Base-by-base conservation (phyloP, 2,113 vertebrate genomes). In the Varanus komodoensis region DNA sequence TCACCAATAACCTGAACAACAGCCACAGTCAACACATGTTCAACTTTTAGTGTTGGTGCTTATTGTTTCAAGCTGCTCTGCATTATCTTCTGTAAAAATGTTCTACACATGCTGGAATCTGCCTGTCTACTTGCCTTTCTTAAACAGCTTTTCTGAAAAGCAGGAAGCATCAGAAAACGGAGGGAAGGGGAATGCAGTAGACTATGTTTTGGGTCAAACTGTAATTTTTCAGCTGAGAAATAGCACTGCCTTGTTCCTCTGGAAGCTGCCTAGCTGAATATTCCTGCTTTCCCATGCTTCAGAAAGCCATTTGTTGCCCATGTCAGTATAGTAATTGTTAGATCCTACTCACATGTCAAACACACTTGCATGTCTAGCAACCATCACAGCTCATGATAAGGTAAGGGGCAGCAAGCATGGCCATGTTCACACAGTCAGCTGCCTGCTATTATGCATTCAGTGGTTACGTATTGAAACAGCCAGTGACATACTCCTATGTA, bases 351-450 rank as follows among this genome's bases (percentile, higher is more conserved):
- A 38, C 25, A 34, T 77, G 14, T 75, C 50, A 74, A 54, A 75
- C 73, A n/a, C 15, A 75, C 61, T 87, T 61, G n/a, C 85, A 77
- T 44, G 52, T n/a, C 74, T 57, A 44, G n/a, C 71, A 86, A 86
- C 71, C 32, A 57, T 15, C 2, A 61, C 64, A 1, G 48, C 50
- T 57, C 32, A 27, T 54, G 74, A 1, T 44, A 74, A 86, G n/a
- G 52, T 3, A 83, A 83, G 23, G 61, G 34, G 23, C 4, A 25
- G 21, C 34, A 75, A 8, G n/a, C 34, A 19, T 57, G 25, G 8
- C 52, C 25, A 50, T 81, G 29, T 19, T 64, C 61, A 64, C 61
- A 64, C 61, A 64, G 61, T 21, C 61, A 64, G 61, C 61, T 64
- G 17, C 61, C 61, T 19, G 61, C 61, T 5, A 64, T 21, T 64